Conservation (phyloP, 2,888 invertebrate genomes). For the Drosophila nigricruria region DNA sequence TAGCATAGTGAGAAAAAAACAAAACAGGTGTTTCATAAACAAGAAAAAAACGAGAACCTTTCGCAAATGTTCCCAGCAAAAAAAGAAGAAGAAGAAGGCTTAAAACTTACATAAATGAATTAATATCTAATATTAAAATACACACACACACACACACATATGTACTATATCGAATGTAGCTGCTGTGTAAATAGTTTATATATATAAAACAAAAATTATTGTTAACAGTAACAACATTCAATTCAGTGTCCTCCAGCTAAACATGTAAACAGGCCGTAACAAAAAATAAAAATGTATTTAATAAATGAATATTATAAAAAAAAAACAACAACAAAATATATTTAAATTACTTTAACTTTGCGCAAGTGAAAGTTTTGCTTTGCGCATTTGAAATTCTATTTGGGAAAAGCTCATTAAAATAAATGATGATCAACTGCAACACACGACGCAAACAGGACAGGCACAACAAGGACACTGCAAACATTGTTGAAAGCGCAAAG, state of each 20-base stretch:
- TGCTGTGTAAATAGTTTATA: conserved; percentile 70
- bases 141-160: conserved; percentile 31
- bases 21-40: conserved; percentile 76
- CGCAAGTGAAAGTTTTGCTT: conserved; percentile 11
- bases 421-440: conserved; percentile 77
- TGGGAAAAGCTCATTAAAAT: conserved; percentile 82
- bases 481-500: conserved; percentile 59
- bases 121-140: conserved; percentile 36
- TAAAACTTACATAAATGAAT: conserved; percentile 36
- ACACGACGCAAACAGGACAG: conserved; percentile 55
- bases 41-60: conserved; percentile 30
- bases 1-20: conserved; percentile 58
- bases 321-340: neutral
- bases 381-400: conserved; percentile 74
- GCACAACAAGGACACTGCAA: conserved; percentile 58
- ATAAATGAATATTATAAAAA: conserved; percentile 60
- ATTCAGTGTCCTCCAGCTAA: conserved; percentile 79
- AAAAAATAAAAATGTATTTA: conserved; percentile 25
- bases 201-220: conserved; percentile 38
- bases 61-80: conserved; percentile 9
- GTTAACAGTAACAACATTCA: conserved; percentile 70
- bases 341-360: neutral
- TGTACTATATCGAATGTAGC: conserved; percentile 55
- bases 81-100: conserved; percentile 16
- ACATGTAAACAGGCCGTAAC: conserved; percentile 66